Evolutionary conservation across 2,113 vertebrate species (phyloP).

Genomic region (Nestor notabilis): DNA sequence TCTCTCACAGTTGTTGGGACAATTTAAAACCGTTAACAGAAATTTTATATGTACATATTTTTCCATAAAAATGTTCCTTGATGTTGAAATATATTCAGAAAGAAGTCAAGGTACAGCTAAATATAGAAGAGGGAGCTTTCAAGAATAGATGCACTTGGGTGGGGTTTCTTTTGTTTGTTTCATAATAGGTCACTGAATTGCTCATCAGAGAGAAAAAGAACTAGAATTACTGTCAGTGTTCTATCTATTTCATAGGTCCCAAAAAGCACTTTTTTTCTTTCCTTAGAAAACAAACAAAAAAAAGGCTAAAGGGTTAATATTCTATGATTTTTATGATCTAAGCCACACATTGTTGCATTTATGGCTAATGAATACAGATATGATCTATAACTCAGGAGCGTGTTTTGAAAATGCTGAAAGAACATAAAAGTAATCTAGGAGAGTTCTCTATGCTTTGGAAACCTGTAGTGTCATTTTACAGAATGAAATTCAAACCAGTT

Average conservation of each 20-base stretch:
- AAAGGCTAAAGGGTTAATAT: background rate
- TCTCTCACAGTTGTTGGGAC: background rate
- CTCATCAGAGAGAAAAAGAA: background rate
- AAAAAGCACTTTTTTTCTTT: background rate
- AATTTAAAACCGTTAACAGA: background rate
- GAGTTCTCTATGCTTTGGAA: background rate
- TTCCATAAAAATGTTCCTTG: background rate
- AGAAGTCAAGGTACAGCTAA: background rate
- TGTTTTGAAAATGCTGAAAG: background rate
- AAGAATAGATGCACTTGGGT: background rate
- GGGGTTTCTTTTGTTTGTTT: background rate
- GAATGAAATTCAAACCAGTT: background rate
- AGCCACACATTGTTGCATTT: background rate
- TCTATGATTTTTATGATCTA: background rate
- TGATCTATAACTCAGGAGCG: background rate
- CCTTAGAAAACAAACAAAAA: no score
- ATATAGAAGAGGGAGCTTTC: background rate
- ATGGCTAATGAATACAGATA: background rate
- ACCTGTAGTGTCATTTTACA: background rate
- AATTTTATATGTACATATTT: background rate
- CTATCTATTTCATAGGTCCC: background rate
- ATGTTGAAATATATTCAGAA: background rate
- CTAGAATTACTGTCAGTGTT: background rate
- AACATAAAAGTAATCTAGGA: background rate
- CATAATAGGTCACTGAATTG: background rate